phyloP scores from a whole-genome alignment of 37 sponge, comb jelly and placozoan species.

The Theonella swinhoei region DNA sequence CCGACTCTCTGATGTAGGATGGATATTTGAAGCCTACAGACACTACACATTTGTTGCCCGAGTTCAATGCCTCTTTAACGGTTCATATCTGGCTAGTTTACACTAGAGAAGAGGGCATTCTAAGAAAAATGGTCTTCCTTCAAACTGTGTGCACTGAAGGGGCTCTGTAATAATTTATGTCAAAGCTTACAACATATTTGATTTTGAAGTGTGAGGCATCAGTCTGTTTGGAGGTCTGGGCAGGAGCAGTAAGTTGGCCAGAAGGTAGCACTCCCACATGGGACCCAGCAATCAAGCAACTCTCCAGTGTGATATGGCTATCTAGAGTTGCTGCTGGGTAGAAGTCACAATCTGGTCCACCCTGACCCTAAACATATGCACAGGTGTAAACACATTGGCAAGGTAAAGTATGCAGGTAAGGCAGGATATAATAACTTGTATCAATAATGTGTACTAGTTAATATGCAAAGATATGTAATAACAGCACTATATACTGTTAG shows the following conservation, averaged over 20 bases:
- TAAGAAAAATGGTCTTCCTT: background rate
- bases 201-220: conserved; percentile 59
- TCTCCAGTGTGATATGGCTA: conserved; percentile 51
- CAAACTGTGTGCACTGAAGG: background rate
- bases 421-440: no score
- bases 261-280: conserved; percentile 73
- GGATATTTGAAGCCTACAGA: no score
- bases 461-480: no score
- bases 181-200: conserved; percentile 34
- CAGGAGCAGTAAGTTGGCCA: conserved; percentile 70
- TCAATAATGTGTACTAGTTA: no score
- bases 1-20: no score
- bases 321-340: conserved; percentile 34
- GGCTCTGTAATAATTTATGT: background rate
- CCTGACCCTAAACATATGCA: no score
- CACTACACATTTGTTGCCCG: no score
- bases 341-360: conserved; percentile 84
- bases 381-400: no score
- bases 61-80: no score
- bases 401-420: no score
- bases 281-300: conserved; percentile 27
- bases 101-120: background rate
- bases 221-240: conserved; percentile 64
- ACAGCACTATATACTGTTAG: no score
- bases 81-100: background rate